A percentile compares a stretch with the other conserved stretches of the same genome.
Conservation (phyloP, 2,113 vertebrate genomes). For the Orthochromis malagaraziensis region DNA sequence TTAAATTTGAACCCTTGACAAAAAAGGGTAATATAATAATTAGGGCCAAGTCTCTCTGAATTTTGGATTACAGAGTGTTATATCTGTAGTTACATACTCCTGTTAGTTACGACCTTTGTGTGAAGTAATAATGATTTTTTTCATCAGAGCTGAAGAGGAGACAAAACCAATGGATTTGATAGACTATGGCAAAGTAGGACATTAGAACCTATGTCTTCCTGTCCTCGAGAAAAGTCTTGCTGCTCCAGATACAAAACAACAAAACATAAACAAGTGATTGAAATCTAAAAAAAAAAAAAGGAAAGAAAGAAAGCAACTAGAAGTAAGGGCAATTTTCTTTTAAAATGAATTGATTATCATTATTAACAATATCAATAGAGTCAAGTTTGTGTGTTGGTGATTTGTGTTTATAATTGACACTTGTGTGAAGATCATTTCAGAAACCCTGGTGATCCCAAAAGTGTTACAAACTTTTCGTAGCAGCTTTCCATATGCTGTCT, state of each 20-base stretch:
- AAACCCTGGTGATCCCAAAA: background rate
- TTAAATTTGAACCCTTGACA: background rate
- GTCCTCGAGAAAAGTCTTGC: background rate
- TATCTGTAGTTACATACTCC: background rate
- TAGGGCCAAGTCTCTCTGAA: background rate
- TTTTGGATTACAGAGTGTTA: background rate
- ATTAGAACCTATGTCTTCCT: background rate
- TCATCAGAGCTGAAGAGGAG: background rate
- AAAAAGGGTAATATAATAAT: background rate
- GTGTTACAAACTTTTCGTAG: background rate
- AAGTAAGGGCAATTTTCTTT: background rate
- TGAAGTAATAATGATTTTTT: background rate
- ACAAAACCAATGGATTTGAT: background rate
- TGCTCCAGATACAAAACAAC: background rate
- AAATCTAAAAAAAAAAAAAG: background rate
- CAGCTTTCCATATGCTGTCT: background rate
- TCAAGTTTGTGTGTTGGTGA: background rate
- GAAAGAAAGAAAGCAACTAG: fast-evolving
- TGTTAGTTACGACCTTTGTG: background rate
- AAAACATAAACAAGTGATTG: background rate
- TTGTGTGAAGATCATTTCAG: background rate
- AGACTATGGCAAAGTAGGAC: background rate
- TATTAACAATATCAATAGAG: background rate
- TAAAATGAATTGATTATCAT: background rate
- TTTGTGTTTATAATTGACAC: background rate